Evolutionary conservation across 2,797 vertebrate species (phyloP), one percentile per base, ranked within the genome.

Genomic region (Epinephelus malabaricus): DNA sequence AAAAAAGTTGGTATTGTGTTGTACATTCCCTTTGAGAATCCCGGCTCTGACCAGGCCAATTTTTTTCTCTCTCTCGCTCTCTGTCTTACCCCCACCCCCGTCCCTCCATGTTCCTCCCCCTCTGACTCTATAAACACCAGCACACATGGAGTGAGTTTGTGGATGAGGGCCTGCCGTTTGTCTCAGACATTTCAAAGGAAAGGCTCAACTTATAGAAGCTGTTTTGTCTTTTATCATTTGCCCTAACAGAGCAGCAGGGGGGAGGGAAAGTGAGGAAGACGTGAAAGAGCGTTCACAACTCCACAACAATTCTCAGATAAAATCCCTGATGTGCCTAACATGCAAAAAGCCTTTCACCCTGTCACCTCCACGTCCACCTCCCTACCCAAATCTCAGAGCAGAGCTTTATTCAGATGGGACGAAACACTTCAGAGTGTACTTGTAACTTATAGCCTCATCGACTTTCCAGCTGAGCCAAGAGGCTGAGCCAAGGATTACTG

Each of bases 101-200:
- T 10, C 51, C 61, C 67, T 76, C 23, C 21, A 19, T 40, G 49
- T 66, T 56, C 72, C 53, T 68, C 73, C 80, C 74, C 81, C 78
- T 40, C 76, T 2, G 25, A 68, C 74, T 88, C 75, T 79, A 75
- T 88, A 93, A 90, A 92, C 89, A 92, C 61, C 76, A 23, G 82
- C 78, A 92, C 90, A 92, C 92, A 93, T 93, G 90, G 91, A 90
- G 79, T 40, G 49, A 90, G 88, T 91, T 92, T 90, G 83, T 78
- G 84, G 78, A 78, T 62, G 66, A 75, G n/a, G 75, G 67, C 75
- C 76, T 83, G 84, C 64, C 49, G 30, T 87, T 61, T 64, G 64
- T 83, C 79, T 80, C 79, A 2, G 46, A 38, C 54, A 69, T 73
- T 54, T 68, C 75, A 76, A 47, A 75, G 64, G 34, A 72, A 75